Evolutionary conservation across 2,113 vertebrate species (phyloP), one percentile per base, ranked within the genome.

Genomic region (Piaya cayana): DNA sequence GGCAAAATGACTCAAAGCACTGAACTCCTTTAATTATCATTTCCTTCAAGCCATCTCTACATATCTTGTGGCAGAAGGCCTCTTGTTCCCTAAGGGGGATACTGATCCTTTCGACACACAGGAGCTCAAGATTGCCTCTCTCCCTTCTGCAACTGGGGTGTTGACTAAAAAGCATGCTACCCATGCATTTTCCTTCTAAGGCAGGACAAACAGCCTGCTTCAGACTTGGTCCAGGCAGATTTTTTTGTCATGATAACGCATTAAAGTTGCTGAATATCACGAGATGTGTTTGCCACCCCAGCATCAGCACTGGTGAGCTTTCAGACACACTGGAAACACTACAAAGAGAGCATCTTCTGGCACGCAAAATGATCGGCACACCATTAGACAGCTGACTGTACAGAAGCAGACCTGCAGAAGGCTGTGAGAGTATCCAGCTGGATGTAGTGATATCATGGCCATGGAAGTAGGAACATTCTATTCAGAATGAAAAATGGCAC

Each of bases 31-130:
- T 37, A 4, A 0, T 42, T 77, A 15, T 17, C 20, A 16, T 15
- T 16, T 85, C 64, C 50, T 77, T 52, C 1, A 1, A 63, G 43
- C 11, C 16, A 58, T 6, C 14, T 36, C 22, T 67, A 23, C 0
- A 0, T 32, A 71, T 12, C 36, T 36, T 4, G 0, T 2, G 21
- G 32, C 77, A 78, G 65, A 63, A 86, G 29, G 27, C 6, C 18
- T 2, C 20, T 39, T 0, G 0, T 21, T 64, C n/a, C 19, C 42
- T 1, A 0, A 2, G 19, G 17, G 29, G 50, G n/a, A 67, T 7
- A 50, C 2, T 0, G 0, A 30, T 43, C 27, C 34, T 64, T 79
- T 36, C 4, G 9, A 19, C 49, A 47, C 1, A 2, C 0, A 6
- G 22, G 62, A 86, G 21, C 18, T 52, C 53, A 21, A 45, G 29